A percentile compares a stretch with the other conserved stretches of the same genome.
phyloP scores from a whole-genome alignment of 1,140 invertebrate species.

The Drosophila kepulauana region DNA sequence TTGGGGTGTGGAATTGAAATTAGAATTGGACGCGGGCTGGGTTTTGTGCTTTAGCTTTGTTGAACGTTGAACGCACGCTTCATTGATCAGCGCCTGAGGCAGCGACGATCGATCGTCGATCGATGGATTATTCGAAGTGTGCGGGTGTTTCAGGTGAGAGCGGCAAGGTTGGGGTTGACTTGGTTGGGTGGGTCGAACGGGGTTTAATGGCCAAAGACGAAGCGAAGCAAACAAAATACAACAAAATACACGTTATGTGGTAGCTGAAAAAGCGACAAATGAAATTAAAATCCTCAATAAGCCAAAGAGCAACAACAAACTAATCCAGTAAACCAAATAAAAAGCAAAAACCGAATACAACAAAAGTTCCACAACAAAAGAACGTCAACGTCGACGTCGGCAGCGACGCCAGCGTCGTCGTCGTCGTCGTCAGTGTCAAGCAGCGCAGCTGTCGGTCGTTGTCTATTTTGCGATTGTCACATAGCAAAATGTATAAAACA shows the following conservation, averaged over 20 bases:
- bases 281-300: conserved; percentile 59
- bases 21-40: conserved; percentile 6
- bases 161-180: neutral
- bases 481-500: conserved; percentile 14
- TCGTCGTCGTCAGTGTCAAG: conserved; percentile 37
- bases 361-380: conserved; percentile 45
- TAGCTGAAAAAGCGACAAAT: conserved; percentile 27
- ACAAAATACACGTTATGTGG: conserved; percentile 40
- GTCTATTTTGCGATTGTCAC: conserved; percentile 51
- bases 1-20: neutral
- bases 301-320: conserved; percentile 51
- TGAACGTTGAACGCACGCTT: conserved; percentile 31
- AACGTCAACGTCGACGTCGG: conserved; percentile 34
- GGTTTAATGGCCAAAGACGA: conserved; percentile 51
- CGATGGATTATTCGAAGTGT: neutral
- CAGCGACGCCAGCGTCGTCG: conserved; percentile 6
- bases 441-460: conserved; percentile 51
- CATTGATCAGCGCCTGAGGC: conserved; percentile 24
- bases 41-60: neutral
- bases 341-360: conserved; percentile 10
- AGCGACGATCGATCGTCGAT: neutral
- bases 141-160: neutral
- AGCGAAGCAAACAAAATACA: conserved; percentile 52
- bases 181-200: conserved; percentile 28
- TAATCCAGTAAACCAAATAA: conserved; percentile 43